Evolutionary conservation across 2,888 invertebrate genomes (phyloP), one percentile per base, ranked within the genome.

Genomic region (Hypsopygia costalis): DNA sequence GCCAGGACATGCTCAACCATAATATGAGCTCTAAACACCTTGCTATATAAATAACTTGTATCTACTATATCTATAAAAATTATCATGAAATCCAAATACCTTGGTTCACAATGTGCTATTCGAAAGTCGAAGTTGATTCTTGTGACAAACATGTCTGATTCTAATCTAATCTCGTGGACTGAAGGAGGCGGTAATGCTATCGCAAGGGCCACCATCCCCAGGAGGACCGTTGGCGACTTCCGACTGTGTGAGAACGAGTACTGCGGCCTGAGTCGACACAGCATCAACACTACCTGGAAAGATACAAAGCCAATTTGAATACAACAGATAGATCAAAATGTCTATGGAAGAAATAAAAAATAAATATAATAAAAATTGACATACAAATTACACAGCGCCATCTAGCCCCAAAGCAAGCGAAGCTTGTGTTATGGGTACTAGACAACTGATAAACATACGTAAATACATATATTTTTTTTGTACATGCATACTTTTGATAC

Each of bases 181-280:
- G 97, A 98, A 7, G 98, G 98, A 7, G 98, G 98, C 33, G 98
- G 98, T 54, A 98, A 90, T 6, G 98, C 98, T 58, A 98, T 98
- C 54, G 98, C 98, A 61, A 98, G 76, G 3, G 96, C 98, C 43
- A 98, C 97, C 95, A 98, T 95, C 12, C 98, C 98, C 58, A 98
- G 85, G 21, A 97, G 90, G 5, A 96, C 94, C 8, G 97, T 96
- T 37, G 95, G 94, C 0, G 95, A 92, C 82, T 97, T 97, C 65
- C 97, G 92, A 54, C 95, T 94, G 82, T 97, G 95, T 7, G 96
- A 95, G 87, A 97, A 97, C 45, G 95, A 95, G 81, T 97, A 96
- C 83, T 98, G 98, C 10, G 97, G 97, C 72, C 98, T 93, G 56
- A 98, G 91, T 64, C 97, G 94, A 73, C 97, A 97, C 57, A 98